A percentile compares a stretch with the other conserved stretches of the same genome.
Evolutionary conservation across 2,113 vertebrate species (phyloP).

Genomic region (Drymodes brunneopygia): DNA sequence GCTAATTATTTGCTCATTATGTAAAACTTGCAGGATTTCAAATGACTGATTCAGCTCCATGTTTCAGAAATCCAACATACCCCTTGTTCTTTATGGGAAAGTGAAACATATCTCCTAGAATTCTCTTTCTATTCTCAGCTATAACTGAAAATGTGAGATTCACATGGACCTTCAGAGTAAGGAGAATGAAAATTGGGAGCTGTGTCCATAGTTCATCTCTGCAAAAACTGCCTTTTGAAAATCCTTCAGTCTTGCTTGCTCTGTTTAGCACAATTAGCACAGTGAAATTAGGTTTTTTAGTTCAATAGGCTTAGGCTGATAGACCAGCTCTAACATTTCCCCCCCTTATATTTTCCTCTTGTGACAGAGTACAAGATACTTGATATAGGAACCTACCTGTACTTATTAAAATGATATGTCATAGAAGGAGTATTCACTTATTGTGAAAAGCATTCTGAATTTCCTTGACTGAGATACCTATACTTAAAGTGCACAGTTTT

Average conservation of each 20-base stretch:
- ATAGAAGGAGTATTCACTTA: background rate
- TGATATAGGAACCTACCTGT: background rate
- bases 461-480: background rate
- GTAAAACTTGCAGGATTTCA: background rate
- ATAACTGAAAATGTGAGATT: background rate
- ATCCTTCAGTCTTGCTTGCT: background rate
- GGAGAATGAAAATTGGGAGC: background rate
- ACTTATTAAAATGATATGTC: background rate
- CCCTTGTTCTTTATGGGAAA: background rate
- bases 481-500: background rate
- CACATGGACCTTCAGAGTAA: background rate
- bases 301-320: background rate
- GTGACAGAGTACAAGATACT: rapidly evolving
- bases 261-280: background rate
- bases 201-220: background rate
- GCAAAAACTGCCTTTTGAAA: background rate
- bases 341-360: background rate
- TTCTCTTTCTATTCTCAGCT: background rate
- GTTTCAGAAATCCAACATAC: background rate
- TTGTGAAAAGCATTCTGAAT: background rate
- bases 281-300: background rate
- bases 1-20: background rate
- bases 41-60: background rate
- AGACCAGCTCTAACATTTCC: background rate
- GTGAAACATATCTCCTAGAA: background rate